These are phyloP conservation scores for Spicauda simplicius DNA, from an alignment of 2,888 invertebrate species.

Conservation along the genomic window DNA sequence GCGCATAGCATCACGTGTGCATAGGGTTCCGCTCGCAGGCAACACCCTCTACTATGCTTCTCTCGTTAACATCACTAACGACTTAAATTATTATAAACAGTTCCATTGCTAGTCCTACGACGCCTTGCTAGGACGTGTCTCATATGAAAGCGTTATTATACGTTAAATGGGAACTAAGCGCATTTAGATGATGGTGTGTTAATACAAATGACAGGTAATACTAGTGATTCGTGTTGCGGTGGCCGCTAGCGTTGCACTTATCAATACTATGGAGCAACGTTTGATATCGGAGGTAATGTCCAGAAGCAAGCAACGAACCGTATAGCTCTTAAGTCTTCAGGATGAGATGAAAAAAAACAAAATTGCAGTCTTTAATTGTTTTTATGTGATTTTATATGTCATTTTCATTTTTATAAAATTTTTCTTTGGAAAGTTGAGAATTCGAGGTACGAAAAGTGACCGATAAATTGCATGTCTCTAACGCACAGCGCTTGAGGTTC, in stretches of 20 bases:
- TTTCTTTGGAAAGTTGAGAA: too few species aligned
- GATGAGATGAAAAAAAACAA: too few species aligned
- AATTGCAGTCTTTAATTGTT: too few species aligned
- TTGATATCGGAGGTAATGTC: slow-evolving; percentile 51
- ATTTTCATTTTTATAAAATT: too few species aligned
- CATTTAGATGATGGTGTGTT: slow-evolving; percentile 21
- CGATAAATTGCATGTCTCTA: too few species aligned
- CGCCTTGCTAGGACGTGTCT: background rate
- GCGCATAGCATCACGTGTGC: slow-evolving; percentile 44
- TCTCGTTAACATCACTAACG: slow-evolving; percentile 3
- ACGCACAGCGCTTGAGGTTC: too few species aligned
- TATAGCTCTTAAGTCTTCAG: background rate
- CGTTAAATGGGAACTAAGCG: background rate
- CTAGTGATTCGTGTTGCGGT: slow-evolving; percentile 65
- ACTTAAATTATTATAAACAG: background rate
- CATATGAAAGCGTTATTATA: slow-evolving; percentile 3
- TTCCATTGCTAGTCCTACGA: slow-evolving; percentile 9
- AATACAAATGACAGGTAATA: slow-evolving; percentile 59
- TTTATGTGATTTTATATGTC: too few species aligned
- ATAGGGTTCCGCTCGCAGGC: slow-evolving; percentile 31
- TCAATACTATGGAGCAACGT: slow-evolving; percentile 69
- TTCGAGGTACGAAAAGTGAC: too few species aligned
- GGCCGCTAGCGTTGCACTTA: slow-evolving; percentile 56
- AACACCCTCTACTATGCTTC: slow-evolving; percentile 8
- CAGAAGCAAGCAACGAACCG: background rate